phyloP scores from a whole-genome alignment of 2,888 invertebrate species.

The Carpatolechia fugitivella region DNA sequence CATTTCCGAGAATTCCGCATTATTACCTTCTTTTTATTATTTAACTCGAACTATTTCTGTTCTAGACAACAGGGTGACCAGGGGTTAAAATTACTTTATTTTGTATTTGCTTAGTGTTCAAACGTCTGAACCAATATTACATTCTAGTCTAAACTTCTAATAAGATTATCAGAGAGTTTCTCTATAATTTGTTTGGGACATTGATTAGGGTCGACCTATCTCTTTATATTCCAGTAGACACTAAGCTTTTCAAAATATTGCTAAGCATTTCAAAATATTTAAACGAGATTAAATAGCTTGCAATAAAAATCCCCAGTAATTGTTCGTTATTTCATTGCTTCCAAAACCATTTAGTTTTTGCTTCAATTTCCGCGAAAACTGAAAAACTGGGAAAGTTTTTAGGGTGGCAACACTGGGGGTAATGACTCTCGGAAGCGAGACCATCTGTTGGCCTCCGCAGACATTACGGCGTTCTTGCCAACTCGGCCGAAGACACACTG shows the following conservation, averaged over 20 bases:
- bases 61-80: too few relatives aligned
- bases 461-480: slow-evolving; percentile 61
- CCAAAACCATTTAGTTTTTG: neutral
- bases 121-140: too few relatives aligned
- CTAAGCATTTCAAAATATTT: neutral
- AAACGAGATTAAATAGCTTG: slow-evolving; percentile 42
- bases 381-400: slow-evolving; percentile 22
- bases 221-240: neutral
- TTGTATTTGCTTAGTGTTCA: too few relatives aligned
- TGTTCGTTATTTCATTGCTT: too few relatives aligned
- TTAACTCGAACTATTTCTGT: too few relatives aligned
- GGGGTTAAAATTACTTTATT: too few relatives aligned
- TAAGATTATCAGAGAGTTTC: neutral
- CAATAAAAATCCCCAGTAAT: slow-evolving; percentile 15
- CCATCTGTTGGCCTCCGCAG: slow-evolving; percentile 67
- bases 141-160: neutral
- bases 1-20: too few relatives aligned
- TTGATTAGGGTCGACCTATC: neutral
- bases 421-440: slow-evolving; percentile 60
- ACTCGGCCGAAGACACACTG: slow-evolving; percentile 42
- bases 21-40: too few relatives aligned
- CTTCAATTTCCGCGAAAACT: slow-evolving; percentile 43
- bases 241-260: too few relatives aligned
- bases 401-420: slow-evolving; percentile 35
- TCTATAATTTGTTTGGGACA: neutral